Evolutionary conservation across 2,113 vertebrate genomes (phyloP).

Genomic region (Vulpes lagopus): DNA sequence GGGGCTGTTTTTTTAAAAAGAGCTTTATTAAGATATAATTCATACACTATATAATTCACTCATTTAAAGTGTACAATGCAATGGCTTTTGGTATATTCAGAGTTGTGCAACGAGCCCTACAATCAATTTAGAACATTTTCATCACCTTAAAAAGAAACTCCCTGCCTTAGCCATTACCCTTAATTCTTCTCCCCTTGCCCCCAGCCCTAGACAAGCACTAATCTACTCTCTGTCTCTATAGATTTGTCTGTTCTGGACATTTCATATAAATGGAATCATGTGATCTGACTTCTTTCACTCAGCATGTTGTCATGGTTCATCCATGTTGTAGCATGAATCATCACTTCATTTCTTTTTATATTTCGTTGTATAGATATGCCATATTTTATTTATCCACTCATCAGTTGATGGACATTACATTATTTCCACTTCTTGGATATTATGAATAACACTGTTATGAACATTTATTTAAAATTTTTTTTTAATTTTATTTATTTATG

Average conservation of each 20-base stretch:
- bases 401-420: not conserved
- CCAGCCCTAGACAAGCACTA: not conserved
- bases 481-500: too few species aligned
- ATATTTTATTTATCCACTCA: not conserved
- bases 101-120: not conserved
- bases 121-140: not conserved
- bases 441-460: not conserved
- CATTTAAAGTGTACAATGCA: not conserved
- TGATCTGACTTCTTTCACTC: not conserved
- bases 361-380: not conserved
- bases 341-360: not conserved
- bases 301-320: not conserved
- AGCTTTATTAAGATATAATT: not conserved
- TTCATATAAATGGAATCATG: slow-evolving; percentile 24
- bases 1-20: not conserved
- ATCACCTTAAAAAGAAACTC: not conserved
- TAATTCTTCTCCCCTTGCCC: not conserved
- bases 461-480: too few species aligned
- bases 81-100: not conserved
- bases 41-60: not conserved
- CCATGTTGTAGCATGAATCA: not conserved
- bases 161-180: not conserved
- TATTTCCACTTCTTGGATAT: not conserved
- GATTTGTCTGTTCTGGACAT: not conserved
- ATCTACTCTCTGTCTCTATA: not conserved